Evolutionary conservation across 2,888 invertebrate species (phyloP), one percentile per base, ranked within the genome.

Genomic region (Melangyna quadrimaculata): DNA sequence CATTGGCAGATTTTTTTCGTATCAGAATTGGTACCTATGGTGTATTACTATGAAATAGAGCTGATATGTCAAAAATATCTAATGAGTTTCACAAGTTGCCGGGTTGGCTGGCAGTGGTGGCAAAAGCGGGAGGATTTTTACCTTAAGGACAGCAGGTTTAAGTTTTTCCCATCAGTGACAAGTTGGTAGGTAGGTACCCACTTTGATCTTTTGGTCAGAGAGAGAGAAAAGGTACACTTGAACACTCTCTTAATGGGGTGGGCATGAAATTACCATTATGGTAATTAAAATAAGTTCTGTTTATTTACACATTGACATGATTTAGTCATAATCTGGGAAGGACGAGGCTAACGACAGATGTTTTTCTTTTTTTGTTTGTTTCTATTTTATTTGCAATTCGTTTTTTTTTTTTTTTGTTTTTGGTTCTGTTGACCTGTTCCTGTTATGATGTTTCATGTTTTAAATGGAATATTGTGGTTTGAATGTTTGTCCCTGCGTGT

Each of bases 281-380:
- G 73, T 81, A 86, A 86, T 86, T 86, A 86, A 81, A 75, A 67
- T 80, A 67, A 80, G 61, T 65, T 77, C 71, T 72, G 81, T 73
- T 86, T 86, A 81, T 77, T 77, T 86, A 78, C 81, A 78, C 72
- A 73, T 86, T 67, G 72, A 63, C 80, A 86, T 86, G 81, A 81
- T 86, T 81, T 86, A 86, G 86, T 81, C 81, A 81, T 81, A 81
- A 81, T 78, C 81, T 55, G 45, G 70, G 74, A 51, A 70, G 82
- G 82, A 78, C 78, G 69, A 73, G 67, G 78, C 55, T 80, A 65
- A 72, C 59, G 74, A 80, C 80, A 74, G 71, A 80, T 75, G 65
- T 55, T 40, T 71, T 24, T 12, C 22, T 32, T 27, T 75, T 75
- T 70, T 70, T 29, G 37, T 29, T 10, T 59, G 43, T 35, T 73